These are phyloP conservation scores for Pantherophis alleghaniensis DNA, from an alignment of 2,797 vertebrate species.

Conservation along the genomic window DNA sequence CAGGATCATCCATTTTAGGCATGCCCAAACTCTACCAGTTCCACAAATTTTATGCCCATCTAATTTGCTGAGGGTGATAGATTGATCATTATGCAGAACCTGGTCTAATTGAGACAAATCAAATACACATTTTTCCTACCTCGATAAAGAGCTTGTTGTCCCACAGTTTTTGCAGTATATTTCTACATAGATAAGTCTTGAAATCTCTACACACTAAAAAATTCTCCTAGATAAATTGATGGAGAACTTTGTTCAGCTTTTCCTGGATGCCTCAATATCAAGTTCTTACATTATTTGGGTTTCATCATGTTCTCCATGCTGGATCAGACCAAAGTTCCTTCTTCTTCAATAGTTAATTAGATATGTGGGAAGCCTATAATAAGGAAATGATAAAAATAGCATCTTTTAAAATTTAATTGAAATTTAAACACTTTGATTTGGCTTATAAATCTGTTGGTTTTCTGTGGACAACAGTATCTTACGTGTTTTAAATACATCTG, in stretches of 20 bases:
- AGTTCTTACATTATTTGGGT: background rate
- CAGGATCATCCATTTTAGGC: too few relatives aligned
- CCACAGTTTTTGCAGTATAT: background rate
- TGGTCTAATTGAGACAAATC: background rate
- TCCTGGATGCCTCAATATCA: background rate
- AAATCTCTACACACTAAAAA: background rate
- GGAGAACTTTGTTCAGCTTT: background rate
- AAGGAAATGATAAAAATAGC: too few relatives aligned
- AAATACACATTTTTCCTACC: background rate
- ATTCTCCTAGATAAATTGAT: background rate
- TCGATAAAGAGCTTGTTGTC: background rate
- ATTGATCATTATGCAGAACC: too few relatives aligned
- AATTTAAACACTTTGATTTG: background rate
- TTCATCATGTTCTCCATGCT: background rate
- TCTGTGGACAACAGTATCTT: background rate
- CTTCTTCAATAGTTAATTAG: too few relatives aligned
- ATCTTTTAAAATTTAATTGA: too few relatives aligned
- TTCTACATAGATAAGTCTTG: background rate
- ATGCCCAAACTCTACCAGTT: too few relatives aligned
- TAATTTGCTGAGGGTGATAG: too few relatives aligned
- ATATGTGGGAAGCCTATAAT: too few relatives aligned
- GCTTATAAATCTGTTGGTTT: background rate
- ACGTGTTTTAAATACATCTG: background rate
- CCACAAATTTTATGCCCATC: too few relatives aligned
- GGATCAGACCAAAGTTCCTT: too few relatives aligned